Percentiles rank a stretch among this genome's conserved stretches.
These are phyloP conservation scores for Apus apus DNA, from an alignment of 2,113 vertebrate genomes.

Conservation along the genomic window DNA sequence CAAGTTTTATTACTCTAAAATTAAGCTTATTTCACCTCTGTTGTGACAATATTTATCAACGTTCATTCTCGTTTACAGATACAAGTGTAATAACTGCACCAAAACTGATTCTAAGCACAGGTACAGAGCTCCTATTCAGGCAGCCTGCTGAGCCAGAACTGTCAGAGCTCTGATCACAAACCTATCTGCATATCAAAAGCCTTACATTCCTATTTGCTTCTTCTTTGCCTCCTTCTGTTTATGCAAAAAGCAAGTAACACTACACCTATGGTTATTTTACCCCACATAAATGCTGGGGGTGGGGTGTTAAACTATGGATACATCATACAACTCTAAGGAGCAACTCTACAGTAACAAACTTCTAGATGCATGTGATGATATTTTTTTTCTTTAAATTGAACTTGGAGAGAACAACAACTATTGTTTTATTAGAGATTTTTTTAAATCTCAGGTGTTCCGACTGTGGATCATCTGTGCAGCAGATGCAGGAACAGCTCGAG, in stretches of 20 bases:
- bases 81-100: not conserved
- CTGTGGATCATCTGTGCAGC: not conserved
- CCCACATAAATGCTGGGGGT: not conserved
- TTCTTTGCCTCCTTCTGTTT: not conserved
- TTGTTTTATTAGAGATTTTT: fast-evolving
- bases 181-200: fast-evolving
- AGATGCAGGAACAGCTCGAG: not conserved
- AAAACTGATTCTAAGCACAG: not conserved
- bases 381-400: not conserved
- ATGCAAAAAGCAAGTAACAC: not conserved
- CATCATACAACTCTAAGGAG: not conserved
- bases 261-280: not conserved
- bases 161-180: not conserved
- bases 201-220: not conserved
- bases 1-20: not conserved
- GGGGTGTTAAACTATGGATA: not conserved
- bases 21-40: not conserved
- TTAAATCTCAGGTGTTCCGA: not conserved
- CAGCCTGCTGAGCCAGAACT: not conserved
- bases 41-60: not conserved
- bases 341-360: not conserved
- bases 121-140: not conserved
- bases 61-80: not conserved
- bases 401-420: not conserved
- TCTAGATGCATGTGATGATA: not conserved